Evolutionary conservation across 2,888 invertebrate genomes (phyloP), one percentile per base, ranked within the genome.

Genomic region (Lottia scabra): DNA sequence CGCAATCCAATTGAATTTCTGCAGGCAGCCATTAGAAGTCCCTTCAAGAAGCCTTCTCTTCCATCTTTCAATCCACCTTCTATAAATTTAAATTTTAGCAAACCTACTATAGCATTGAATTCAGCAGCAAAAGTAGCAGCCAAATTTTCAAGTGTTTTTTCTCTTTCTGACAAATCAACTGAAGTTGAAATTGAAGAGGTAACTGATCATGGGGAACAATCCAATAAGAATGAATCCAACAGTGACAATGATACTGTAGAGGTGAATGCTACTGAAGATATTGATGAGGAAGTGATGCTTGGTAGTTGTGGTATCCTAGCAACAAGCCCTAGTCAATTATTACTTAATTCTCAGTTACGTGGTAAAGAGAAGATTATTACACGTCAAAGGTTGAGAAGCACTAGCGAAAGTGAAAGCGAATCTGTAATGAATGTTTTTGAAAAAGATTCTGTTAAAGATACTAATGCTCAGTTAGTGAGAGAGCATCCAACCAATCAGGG

Each of bases 271-370:
- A 23, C 62, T 44, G 75, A 79, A 23, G 81, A 83, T 65, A 75
- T 76, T 27, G 77, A 79, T 65, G 75, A 76, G 26, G 88, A 88
- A 62, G 83, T 88, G 15, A 81, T 88, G n/a, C 82, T 90, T 43
- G 84, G 81, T 46, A 89, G 89, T 67, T 89, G 89, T 77, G 89
- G 90, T 45, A 89, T 90, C 74, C 78, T 90, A 68, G 87, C 87
- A 46, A 86, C 87, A 6, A 87, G 83, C 67, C 83, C 85, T 16
- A 84, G 81, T 68, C 83, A 83, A 68, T 77, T 85, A 5, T 45
- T 84, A 30, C 13, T 48, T 23, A 48, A 48, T 45, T 23, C 56
- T 10, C 56, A 56, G 19, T 56, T 56, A 56, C 56, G 56, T 12
- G 19, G 19, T 56, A 56, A 56, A 56, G 56, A 56, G 56, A 56